Base-by-base conservation (phyloP, 2,888 invertebrate species). In the Pandemis corylana region DNA sequence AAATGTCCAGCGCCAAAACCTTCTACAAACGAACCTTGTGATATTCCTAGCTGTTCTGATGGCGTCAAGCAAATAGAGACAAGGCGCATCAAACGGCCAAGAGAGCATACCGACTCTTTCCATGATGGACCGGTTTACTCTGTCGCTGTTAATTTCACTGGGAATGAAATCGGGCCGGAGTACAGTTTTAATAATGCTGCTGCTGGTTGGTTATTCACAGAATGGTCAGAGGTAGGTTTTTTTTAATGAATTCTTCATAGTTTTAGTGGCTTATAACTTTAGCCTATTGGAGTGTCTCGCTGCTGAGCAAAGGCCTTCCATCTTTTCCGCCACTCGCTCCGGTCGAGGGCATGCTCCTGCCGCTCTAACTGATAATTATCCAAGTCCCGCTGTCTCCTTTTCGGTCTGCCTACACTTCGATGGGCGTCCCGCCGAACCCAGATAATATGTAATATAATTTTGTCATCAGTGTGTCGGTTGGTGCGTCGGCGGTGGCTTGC, bases 401-500 rank as follows among this genome's bases (percentile, higher is more conserved):
- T 36, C 28, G 28, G 1, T 36, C 2, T 46, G 5, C 46, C 10
- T 46, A 46, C 46, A 61, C 36, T 61, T 36, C 28, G 28, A 20
- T 20, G 2, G 28, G 1, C 28, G 2, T 36, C 28, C 28, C 28
- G 28, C 28, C 28, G 28, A 36, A 36, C 28, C 28, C 28, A 36
- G 28, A 36, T 36, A 36, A 36, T 36, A 36, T 36, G 0, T 36
- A 53, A 41, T 10, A 9, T 53, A 0, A 56, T 41, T 7, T n/a
- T 28, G 71, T 75, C 77, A 76, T 46, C 88, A 96, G 95, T 98
- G 98, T 84, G 96, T 97, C 28, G 96, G 96, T 56, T 95, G 96
- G 84, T 98, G 98, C 83, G 90, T 93, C 1, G 98, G 97, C 0
- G 95, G 95, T 0, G 98, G 98, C 0, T 88, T 96, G 0, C 97